Evolutionary conservation across 2,888 invertebrate genomes (phyloP).

Genomic region (Cantharis lateralis): DNA sequence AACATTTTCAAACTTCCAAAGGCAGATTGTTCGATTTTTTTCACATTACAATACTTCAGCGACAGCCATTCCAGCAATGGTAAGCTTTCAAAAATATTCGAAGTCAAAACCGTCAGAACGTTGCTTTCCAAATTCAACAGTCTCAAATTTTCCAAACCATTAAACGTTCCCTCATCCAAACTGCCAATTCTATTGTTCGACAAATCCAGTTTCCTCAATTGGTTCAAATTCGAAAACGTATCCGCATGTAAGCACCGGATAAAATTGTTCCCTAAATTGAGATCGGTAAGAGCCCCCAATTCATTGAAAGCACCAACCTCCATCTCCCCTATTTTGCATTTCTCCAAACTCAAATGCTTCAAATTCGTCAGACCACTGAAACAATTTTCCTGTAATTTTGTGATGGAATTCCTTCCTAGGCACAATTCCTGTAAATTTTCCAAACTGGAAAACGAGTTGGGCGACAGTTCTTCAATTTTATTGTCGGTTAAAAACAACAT

Average conservation of each 20-base stretch:
- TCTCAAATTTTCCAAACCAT: conserved; percentile 10
- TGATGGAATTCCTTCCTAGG: conserved; percentile 2
- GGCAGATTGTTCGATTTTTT: neutral
- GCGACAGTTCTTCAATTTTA: neutral
- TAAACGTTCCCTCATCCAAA: neutral
- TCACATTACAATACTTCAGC: conserved; percentile 10
- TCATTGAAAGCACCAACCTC: neutral
- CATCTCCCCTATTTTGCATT: neutral
- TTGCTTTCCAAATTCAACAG: conserved; percentile 13
- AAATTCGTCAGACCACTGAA: conserved; percentile 3
- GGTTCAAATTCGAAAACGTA: neutral
- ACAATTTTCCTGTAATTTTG: neutral
- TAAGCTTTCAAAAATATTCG: neutral
- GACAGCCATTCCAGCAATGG: conserved; percentile 12
- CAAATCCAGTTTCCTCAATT: conserved; percentile 3
- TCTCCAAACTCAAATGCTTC: conserved; percentile 2
- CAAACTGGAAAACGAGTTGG: neutral
- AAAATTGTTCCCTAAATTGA: conserved; percentile 1
- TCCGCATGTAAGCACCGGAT: neutral
- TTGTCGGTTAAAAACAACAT: neutral
- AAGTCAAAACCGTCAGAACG: neutral
- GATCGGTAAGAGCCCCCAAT: neutral
- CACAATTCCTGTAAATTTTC: neutral
- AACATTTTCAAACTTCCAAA: conserved; percentile 9
- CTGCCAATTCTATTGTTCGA: conserved; percentile 6